Base-by-base conservation (phyloP, 2,113 vertebrate genomes). In the rabbit (Oryctolagus cuniculus) region DNA sequence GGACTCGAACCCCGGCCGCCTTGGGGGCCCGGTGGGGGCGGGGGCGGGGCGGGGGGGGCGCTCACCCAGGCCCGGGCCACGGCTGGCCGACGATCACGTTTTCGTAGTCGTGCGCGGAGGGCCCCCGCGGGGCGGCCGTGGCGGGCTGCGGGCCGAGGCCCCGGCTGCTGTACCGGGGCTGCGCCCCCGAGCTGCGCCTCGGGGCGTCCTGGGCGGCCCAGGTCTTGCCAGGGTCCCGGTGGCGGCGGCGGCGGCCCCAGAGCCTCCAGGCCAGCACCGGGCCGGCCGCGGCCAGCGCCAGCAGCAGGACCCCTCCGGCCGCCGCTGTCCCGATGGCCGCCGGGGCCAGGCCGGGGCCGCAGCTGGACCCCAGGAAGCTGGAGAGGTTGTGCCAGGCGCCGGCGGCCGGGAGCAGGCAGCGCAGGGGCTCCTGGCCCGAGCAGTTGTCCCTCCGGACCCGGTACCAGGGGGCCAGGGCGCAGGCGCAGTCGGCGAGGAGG, bases 1-100 rank as follows among this genome's bases (percentile, higher is more conserved):
- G 75, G 88, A 66, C 17, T 22, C 38, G 88, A 79, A 85, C 51
- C 61, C 66, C 1, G 0, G 21, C 19, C 15, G 38, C 38, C 38
- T 44, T 44, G 38, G 38, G 38, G 38, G 38, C 38, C 38, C 38
- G 38, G 38, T 38, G 38, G 38, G 38, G 38, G 38, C 38, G 38
- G 38, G 38, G 38, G 38, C 38, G 38, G 38, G 38, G 38, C 38
- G 38, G 38, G 38, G 38, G 38, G 55, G 8, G 64, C 82, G 97
- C 97, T 96, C 77, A 97, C 96, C 96, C 10, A 0, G 44, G 73
- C 55, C 24, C 16, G 0, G 29, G 4, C 88, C 53, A 25, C 9
- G 0, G 58, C 21, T 74, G 55, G 19, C 31, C 97, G 31, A 98
- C 6, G 0, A 98, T 97, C 44, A 98, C 0, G 5, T 99, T 99